These are phyloP conservation scores for Callyntrura guangdongensis DNA, from an alignment of 2,888 invertebrate species.

Conservation along the genomic window DNA sequence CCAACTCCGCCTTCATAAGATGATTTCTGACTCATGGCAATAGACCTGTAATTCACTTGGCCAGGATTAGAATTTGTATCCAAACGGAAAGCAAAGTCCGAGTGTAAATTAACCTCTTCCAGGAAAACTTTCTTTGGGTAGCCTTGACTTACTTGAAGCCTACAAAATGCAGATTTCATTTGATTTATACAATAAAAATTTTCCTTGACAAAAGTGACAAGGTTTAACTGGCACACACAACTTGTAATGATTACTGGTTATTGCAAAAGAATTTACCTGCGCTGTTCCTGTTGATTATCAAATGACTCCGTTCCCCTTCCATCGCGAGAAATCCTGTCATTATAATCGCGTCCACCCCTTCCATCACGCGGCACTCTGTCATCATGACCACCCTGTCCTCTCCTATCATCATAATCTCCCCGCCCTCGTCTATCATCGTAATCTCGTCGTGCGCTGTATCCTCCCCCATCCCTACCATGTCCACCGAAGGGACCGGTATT, in stretches of 20 bases:
- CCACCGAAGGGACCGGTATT: background rate
- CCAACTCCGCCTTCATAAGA: slow-evolving; percentile 52
- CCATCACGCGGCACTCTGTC: slow-evolving; percentile 31
- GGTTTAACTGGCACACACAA: no score
- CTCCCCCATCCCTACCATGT: slow-evolving; percentile 26
- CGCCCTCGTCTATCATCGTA: no score
- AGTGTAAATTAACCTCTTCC: slow-evolving; percentile 81
- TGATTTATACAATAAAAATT: no score
- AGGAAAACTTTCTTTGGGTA: slow-evolving; percentile 79
- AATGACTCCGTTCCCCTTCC: background rate
- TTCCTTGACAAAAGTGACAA: no score
- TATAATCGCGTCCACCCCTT: slow-evolving; percentile 29
- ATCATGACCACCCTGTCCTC: no score
- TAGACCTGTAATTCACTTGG: slow-evolving; percentile 58
- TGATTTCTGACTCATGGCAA: slow-evolving; percentile 74
- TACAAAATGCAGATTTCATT: slow-evolving; percentile 34
- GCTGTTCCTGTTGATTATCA: slow-evolving; percentile 27
- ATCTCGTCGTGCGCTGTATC: slow-evolving; percentile 61
- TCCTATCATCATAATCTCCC: no score
- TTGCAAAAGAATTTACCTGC: no score
- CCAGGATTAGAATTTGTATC: slow-evolving; percentile 73
- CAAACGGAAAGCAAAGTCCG: slow-evolving; percentile 81
- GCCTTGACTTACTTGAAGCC: slow-evolving; percentile 72
- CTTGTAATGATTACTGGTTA: no score
- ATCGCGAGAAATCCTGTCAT: slow-evolving; percentile 17